Evolutionary conservation across 1,140 invertebrate genomes (phyloP), one percentile per base, ranked within the genome.

Genomic region (Acromyrmex heyeri): DNA sequence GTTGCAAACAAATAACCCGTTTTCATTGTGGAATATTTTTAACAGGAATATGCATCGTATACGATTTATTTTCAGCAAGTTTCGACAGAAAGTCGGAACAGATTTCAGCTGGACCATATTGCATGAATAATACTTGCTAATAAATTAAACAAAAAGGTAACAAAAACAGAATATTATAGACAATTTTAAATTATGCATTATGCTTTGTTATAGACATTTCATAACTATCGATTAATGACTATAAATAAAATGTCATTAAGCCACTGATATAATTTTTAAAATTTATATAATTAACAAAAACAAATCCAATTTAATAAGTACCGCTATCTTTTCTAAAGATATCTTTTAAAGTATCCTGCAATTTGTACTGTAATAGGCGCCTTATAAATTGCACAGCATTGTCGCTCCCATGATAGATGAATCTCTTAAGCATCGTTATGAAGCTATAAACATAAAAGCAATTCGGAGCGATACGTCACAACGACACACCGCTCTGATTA

Each of bases 381-480:
- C 62, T 21, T 72, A 82, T 82, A 59, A 72, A 72, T 82, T 82
- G 78, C 21, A 21, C 78, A 34, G 50, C 38, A 59, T 67, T 24
- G 77, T 48, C 55, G 24, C 67, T 44, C 24, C 30, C 38, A 38
- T 73, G 38, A 83, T 24, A 83, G 55, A 83, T 83, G 79, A 83
- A 57, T 83, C 67, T 83, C 79, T n/a, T 61, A 83, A 83, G 79
- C 67, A 38, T 83, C 79, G 55, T 83, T 83, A 50, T 83, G 69
- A 83, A 73, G 24, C 79, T 83, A 83, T 61, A 69, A 73, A 73
- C 69, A 61, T 27, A 55, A 73, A 61, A 61, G 69, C 69, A 34
- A 73, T 83, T 83, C 55, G 55, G n/a, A n/a, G 55, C 55, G 44
- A 75, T 83, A 61, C 64, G 64, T 14, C 3, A 38, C 79, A 30